phyloP scores from a whole-genome alignment of 1,140 invertebrate genomes.

The Manduca sexta region DNA sequence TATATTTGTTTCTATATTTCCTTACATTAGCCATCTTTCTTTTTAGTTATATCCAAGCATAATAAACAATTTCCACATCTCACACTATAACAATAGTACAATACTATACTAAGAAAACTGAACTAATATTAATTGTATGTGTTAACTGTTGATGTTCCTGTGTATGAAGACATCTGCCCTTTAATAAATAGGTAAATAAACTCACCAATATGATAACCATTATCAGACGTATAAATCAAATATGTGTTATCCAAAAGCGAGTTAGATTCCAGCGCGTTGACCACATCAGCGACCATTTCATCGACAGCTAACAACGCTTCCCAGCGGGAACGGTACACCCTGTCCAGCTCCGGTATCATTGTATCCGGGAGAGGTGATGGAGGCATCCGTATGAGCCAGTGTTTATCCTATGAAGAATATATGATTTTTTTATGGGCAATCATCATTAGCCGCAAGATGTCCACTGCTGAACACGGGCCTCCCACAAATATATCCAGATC shows the following conservation, averaged over 20 bases:
- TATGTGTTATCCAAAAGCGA: constrained; percentile 82
- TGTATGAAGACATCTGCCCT: no score
- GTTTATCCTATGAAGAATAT: constrained; percentile 78
- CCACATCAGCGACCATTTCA: constrained; percentile 82
- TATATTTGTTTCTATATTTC: no score
- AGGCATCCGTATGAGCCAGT: constrained; percentile 84
- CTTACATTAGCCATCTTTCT: no score
- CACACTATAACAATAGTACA: no score
- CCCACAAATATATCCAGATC: not conserved
- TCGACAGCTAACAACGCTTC: constrained; percentile 89
- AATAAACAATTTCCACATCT: no score
- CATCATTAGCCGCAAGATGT: no score
- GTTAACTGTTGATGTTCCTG: no score
- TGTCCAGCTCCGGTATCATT: constrained; percentile 77
- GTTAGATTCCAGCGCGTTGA: constrained; percentile 73
- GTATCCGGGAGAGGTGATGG: constrained; percentile 75
- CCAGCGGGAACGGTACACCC: constrained; percentile 81
- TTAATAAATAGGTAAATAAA: constrained; percentile 28
- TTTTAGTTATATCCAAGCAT: no score
- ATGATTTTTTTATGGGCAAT: not conserved
- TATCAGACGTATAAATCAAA: constrained; percentile 89
- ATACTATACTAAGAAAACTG: no score
- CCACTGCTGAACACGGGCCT: no score
- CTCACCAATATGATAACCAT: constrained; percentile 90
- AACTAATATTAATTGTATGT: no score